Evolutionary conservation across 1,140 invertebrate genomes (phyloP), one percentile per base, ranked within the genome.

Genomic region (Octopus bimaculoides): DNA sequence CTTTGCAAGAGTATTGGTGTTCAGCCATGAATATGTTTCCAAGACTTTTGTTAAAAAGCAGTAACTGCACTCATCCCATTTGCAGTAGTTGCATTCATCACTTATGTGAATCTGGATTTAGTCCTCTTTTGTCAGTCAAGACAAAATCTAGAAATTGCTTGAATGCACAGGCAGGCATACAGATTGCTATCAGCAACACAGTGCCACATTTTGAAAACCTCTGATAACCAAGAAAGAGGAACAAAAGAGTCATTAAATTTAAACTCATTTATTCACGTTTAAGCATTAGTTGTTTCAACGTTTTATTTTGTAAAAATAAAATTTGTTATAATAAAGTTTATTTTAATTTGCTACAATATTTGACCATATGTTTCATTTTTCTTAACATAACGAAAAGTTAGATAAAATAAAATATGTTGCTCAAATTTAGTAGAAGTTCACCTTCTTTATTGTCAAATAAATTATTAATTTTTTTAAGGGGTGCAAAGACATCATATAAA

Each of bases 211-310:
- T 74, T 74, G 73, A 74, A 74, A 74, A 52, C 10, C 73, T 74
- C 10, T n/a, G n/a, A 74, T 74, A 74, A 74, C 9, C 26, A 41
- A 41, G 26, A 41, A 41, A 41, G 0, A 74, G 2, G 12, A 74
- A 74, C 73, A 74, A 74, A 74, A 74, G 20, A 74, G 73, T 74
- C 73, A 74, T 74, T 74, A 52, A 74, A 52, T 74, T 74, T 9
- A 74, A 74, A 74, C 1, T n/a, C 20, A 74, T 74, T 41, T 41
- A 41, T 41, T 0, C 26, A 41, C 26, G 26, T 41, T 41, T 41
- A 41, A 41, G 26, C 26, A 41, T 41, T 41, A 41, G 26, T 41
- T 41, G 26, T 41, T 41, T 41, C 26, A 1, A 41, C 2, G 26
- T 41, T 1, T 41, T 41, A 41, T 41, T 41, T 41, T 2, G 26